Percentiles rank a stretch among this genome's conserved stretches.
Conservation (phyloP, 2,888 invertebrate species). For the Acanthosepion lycidas region DNA sequence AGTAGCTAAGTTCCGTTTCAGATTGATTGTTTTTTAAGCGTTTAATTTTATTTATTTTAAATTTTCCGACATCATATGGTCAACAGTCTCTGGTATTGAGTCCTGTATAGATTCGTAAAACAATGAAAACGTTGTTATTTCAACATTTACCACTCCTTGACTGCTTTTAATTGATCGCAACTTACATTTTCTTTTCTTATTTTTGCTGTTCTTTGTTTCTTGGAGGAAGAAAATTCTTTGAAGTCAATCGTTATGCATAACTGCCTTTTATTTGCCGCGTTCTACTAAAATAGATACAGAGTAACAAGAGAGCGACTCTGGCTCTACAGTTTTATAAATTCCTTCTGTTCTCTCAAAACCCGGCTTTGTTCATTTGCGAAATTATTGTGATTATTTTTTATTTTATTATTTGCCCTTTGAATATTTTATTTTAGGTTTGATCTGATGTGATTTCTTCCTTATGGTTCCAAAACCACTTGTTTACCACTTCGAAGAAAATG, state of each 20-base stretch:
- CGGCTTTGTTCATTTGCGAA: background rate
- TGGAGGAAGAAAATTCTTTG: background rate
- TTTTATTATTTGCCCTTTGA: background rate
- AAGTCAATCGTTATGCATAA: background rate
- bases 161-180: background rate
- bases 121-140: background rate
- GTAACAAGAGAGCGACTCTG: background rate
- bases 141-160: background rate
- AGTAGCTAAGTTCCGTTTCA: background rate
- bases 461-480: background rate
- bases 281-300: background rate
- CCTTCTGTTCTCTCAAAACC: background rate
- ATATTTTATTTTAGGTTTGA: background rate
- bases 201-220: background rate
- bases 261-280: background rate
- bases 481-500: background rate
- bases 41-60: conserved; percentile 20
- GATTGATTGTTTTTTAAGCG: background rate
- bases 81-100: background rate
- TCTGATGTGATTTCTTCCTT: background rate
- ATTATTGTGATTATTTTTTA: background rate
- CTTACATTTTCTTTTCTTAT: background rate
- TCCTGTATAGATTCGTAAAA: background rate
- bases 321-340: background rate
- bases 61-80: background rate